phyloP scores from a whole-genome alignment of 1,140 invertebrate genomes.

The Triops longicaudatus region DNA sequence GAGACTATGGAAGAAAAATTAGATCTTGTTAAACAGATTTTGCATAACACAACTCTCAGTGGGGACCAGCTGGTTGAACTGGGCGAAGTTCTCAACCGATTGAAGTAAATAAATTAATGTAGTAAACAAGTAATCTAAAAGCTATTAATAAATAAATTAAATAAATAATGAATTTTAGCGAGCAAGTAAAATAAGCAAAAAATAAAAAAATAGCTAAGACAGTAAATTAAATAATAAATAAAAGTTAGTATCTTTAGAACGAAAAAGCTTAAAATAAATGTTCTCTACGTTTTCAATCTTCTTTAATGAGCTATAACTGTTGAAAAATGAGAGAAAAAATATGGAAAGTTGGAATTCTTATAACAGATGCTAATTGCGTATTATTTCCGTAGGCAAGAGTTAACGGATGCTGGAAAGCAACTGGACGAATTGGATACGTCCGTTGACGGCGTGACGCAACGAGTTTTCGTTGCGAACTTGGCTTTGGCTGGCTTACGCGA shows the following conservation, averaged over 20 bases:
- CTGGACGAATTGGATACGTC: constrained; percentile 52
- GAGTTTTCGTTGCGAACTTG: constrained; percentile 66
- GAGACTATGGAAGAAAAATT: constrained; percentile 78
- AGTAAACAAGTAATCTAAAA: too few relatives aligned
- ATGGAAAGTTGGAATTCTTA: too few relatives aligned
- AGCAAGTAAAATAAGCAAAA: too few relatives aligned
- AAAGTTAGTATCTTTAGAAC: too few relatives aligned
- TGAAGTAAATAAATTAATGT: constrained; percentile 41
- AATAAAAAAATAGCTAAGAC: too few relatives aligned
- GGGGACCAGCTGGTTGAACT: constrained; percentile 62
- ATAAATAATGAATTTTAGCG: too few relatives aligned
- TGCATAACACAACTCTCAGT: constrained; percentile 66
- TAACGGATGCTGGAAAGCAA: constrained; percentile 46
- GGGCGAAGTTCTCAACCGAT: constrained; percentile 45
- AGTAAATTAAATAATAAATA: too few relatives aligned
- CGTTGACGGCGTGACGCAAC: constrained; percentile 63
- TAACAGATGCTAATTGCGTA: background rate
- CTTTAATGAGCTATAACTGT: too few relatives aligned
- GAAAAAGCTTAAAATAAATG: too few relatives aligned
- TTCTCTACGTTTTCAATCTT: background rate
- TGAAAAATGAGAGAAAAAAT: too few relatives aligned
- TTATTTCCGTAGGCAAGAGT: constrained; percentile 40
- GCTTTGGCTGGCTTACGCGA: constrained; percentile 63
- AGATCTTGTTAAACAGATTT: constrained; percentile 60
- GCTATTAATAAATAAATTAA: too few relatives aligned